Conservation (phyloP, 2,113 vertebrate species). For the Mirounga angustirostris region DNA sequence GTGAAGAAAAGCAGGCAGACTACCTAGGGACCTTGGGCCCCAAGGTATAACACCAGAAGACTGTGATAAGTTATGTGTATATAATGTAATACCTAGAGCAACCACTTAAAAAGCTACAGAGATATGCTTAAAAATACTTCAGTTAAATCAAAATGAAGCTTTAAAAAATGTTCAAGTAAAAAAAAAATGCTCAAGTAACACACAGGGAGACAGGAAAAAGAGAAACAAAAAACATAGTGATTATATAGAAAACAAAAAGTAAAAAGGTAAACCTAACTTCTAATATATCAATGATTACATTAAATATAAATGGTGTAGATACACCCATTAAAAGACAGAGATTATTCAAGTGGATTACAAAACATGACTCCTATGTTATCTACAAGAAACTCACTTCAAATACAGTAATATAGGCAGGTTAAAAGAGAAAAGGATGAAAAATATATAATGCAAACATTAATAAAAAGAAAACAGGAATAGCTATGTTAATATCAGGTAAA, state of each 20-base stretch:
- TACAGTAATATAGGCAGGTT: background rate
- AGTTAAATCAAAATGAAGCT: background rate
- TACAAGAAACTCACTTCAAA: constrained; percentile 1
- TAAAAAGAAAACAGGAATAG: background rate
- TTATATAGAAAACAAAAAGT: background rate
- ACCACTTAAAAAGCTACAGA: background rate
- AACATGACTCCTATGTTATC: background rate
- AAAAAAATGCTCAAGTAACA: background rate
- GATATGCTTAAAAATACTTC: background rate
- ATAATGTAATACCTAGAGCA: background rate
- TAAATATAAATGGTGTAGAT: background rate
- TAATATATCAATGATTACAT: constrained; percentile 24
- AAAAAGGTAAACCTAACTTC: background rate
- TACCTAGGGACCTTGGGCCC: background rate
- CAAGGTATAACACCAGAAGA: background rate
- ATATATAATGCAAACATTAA: background rate
- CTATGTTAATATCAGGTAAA: constrained; percentile 18
- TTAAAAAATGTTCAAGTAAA: constrained; percentile 6
- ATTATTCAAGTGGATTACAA: background rate
- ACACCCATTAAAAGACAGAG: background rate
- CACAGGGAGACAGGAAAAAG: background rate
- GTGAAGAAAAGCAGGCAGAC: background rate
- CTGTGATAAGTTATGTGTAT: background rate
- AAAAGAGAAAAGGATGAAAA: background rate
- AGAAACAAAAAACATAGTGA: background rate